phyloP scores from a whole-genome alignment of 2,113 vertebrate species.

The Sisor rabdophorus region DNA sequence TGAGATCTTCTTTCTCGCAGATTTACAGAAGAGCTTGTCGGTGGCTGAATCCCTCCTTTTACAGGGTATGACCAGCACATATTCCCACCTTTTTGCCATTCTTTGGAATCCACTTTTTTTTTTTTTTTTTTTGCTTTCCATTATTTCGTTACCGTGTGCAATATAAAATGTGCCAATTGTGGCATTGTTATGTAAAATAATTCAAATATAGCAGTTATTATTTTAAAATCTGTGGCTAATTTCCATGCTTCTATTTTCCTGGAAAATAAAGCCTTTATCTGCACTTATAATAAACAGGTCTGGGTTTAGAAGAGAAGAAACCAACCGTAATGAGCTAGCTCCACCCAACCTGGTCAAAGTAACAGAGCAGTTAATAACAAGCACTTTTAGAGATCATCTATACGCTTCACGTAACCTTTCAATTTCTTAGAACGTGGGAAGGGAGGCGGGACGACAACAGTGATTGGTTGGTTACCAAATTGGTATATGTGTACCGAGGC shows the following conservation, averaged over 20 bases:
- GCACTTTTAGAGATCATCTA: conserved; percentile 40
- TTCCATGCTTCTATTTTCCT: conserved; percentile 73
- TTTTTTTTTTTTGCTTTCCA: conserved; percentile 65
- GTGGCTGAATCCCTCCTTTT: conserved; percentile 60
- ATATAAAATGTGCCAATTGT: conserved; percentile 79
- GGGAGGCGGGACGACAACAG: conserved; percentile 34
- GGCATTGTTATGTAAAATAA: conserved; percentile 79
- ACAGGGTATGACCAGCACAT: conserved; percentile 68
- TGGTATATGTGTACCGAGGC: conserved; percentile 34
- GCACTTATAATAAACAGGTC: conserved; percentile 61
- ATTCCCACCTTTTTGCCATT: conserved; percentile 42
- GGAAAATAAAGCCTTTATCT: conserved; percentile 70
- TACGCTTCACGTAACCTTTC: conserved; percentile 27
- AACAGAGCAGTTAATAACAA: conserved; percentile 26
- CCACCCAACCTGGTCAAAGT: conserved; percentile 24
- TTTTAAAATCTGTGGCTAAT: conserved; percentile 77
- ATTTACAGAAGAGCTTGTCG: conserved; percentile 62
- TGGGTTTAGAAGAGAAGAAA: conserved; percentile 55
- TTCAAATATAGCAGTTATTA: conserved; percentile 78
- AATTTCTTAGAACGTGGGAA: conserved; percentile 48
- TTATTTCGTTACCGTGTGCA: conserved; percentile 80
- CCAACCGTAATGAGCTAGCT: conserved; percentile 23
- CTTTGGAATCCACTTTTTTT: conserved; percentile 64
- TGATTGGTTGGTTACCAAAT: conserved; percentile 20
- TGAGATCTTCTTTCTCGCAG: conserved; percentile 49